Conservation (phyloP, 2,113 vertebrate genomes). For the Pogonocichla stellata region DNA sequence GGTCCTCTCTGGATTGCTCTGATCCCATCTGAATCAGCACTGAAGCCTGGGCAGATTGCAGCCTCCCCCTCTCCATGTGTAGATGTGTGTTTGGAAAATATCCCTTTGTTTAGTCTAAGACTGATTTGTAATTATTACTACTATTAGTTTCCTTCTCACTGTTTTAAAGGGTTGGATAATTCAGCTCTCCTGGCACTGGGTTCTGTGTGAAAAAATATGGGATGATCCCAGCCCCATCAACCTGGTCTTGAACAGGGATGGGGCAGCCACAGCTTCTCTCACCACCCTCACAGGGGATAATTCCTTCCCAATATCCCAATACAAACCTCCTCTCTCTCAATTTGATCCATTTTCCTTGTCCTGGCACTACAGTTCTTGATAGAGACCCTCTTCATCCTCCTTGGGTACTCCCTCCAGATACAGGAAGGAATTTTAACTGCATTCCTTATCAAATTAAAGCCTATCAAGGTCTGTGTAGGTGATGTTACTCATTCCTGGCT, state of each 20-base stretch:
- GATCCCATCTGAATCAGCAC: neutral
- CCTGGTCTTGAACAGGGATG: neutral
- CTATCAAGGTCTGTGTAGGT: accelerated
- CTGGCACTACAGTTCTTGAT: neutral
- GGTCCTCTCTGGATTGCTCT: neutral
- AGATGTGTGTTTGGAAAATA: neutral
- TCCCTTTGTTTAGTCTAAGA: neutral
- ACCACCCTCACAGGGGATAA: neutral
- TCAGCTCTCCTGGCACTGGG: accelerated
- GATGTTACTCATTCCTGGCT: neutral
- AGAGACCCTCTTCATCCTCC: neutral
- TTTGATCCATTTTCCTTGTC: neutral
- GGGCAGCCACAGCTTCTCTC: neutral
- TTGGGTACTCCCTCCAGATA: neutral
- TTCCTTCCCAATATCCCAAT: neutral
- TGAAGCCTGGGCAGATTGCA: neutral
- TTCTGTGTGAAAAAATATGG: accelerated
- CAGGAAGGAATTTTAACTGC: neutral
- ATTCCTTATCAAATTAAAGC: neutral
- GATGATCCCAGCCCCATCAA: neutral
- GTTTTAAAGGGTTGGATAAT: neutral
- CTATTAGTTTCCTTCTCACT: accelerated
- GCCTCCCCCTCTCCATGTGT: accelerated
- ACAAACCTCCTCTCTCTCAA: neutral
- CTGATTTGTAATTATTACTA: neutral